Evolutionary conservation across 2,113 vertebrate genomes (phyloP), one percentile per base, ranked within the genome.

Genomic region (Zapornia atra): DNA sequence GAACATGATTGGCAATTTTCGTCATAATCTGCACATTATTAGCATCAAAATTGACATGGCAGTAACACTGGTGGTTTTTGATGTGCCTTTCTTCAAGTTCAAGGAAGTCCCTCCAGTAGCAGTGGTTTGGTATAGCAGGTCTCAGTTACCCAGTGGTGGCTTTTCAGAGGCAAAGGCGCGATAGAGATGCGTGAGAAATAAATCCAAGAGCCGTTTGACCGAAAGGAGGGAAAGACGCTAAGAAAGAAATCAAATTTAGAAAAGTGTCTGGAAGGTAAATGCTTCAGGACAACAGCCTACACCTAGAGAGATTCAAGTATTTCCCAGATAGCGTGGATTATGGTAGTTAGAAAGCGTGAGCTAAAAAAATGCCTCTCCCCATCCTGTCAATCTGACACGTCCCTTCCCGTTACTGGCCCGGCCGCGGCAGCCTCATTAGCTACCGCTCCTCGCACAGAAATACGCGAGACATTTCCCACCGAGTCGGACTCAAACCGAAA

Each of bases 1-100:
- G 99, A 99, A 98, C 99, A 99, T 99, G 99, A 99, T 99, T 99
- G 99, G 99, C 99, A 99, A 99, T 99, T 99, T 99, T 99, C 99
- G 99, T 99, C 99, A 99, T 99, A 99, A 99, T 99, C 99, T 99
- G 98, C 99, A 99, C 99, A 99, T 99, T 99, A 99, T 99, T 99
- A 99, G 99, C 99, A 99, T 99, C 98, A 98, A 98, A 99, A 99
- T 99, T 99, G 99, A 99, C 99, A 99, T 97, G 97, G 98, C 98
- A 98, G 98, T 99, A 98, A 99, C 98, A 98, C 95, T 97, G 98
- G 98, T 98, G 98, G 98, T 98, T 98, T 98, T 96, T 98, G 98
- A 98, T 98, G 98, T 98, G 98, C 98, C 98, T 99, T 98, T 98
- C 98, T 98, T 97, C 98, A 98, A 98, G 98, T 99, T 99, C 99